Percentiles rank a stretch among this genome's conserved stretches.
phyloP scores from a whole-genome alignment of 1,140 invertebrate species.

The Pogonus chalceus region DNA sequence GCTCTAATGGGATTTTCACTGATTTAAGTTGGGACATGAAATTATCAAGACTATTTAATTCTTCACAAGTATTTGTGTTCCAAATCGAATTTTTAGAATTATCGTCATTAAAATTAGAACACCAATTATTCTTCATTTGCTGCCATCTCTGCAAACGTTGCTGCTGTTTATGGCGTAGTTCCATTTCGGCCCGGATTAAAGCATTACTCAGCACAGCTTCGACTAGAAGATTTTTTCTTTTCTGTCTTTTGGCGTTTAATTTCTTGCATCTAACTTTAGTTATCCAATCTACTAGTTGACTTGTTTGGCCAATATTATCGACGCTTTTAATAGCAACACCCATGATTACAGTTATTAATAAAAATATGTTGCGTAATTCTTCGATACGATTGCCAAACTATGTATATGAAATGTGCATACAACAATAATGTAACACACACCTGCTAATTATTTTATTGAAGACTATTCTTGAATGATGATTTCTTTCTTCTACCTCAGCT shows the following conservation, averaged over 20 bases:
- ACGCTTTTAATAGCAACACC: slow-evolving; percentile 18
- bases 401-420: slow-evolving; percentile 3
- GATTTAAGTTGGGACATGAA: slow-evolving; percentile 26
- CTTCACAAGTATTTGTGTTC: slow-evolving; percentile 21
- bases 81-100: slow-evolving; percentile 11
- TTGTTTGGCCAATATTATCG: slow-evolving; percentile 27
- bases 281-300: slow-evolving; percentile 38
- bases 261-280: slow-evolving; percentile 37
- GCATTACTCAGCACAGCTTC: slow-evolving; percentile 37
- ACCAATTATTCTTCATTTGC: slow-evolving; percentile 27
- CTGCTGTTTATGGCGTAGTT: slow-evolving; percentile 35
- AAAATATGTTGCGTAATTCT: slow-evolving; percentile 17
- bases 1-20: slow-evolving; percentile 6
- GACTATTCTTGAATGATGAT: not conserved
- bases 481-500: slow-evolving; percentile 7
- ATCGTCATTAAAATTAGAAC: slow-evolving; percentile 3
- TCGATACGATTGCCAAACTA: not conserved
- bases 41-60: slow-evolving; percentile 23
- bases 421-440: slow-evolving; percentile 21
- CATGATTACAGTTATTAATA: slow-evolving; percentile 18
- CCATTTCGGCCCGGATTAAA: slow-evolving; percentile 32
- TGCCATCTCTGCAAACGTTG: slow-evolving; percentile 34
- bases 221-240: slow-evolving; percentile 35
- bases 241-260: slow-evolving; percentile 28
- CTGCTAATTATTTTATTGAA: slow-evolving; percentile 11